A percentile compares a stretch with the other conserved stretches of the same genome.
Conservation (phyloP, 2,888 invertebrate species). For the Sialis lutaria region DNA sequence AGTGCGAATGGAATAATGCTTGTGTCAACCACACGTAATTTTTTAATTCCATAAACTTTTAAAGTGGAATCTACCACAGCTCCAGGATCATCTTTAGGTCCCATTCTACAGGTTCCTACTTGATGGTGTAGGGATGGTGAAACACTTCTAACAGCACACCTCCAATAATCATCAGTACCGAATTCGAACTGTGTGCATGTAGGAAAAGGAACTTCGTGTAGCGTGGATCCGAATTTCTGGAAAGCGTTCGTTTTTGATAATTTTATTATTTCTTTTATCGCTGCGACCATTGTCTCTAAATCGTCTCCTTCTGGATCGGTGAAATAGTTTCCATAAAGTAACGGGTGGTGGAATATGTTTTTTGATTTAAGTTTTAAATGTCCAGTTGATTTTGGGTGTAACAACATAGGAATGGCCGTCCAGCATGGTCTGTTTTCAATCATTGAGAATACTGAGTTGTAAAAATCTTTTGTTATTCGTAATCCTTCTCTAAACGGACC, state of each 20-base stretch:
- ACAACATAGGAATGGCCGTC: constrained; percentile 44
- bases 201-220: constrained; percentile 27
- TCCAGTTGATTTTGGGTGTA: constrained; percentile 56
- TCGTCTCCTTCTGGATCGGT: constrained; percentile 37
- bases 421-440: constrained; percentile 25
- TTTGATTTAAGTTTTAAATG: constrained; percentile 45
- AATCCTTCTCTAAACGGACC: constrained; percentile 2
- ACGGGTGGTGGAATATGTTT: constrained; percentile 53
- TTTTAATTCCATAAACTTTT: constrained; percentile 30
- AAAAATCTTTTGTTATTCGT: not conserved
- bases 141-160: constrained; percentile 28
- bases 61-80: constrained; percentile 37
- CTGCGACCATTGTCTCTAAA: constrained; percentile 31
- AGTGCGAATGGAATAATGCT: constrained; percentile 35
- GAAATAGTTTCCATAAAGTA: constrained; percentile 68
- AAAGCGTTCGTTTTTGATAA: constrained; percentile 29
- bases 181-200: constrained; percentile 27
- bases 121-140: constrained; percentile 32
- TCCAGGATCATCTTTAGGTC: constrained; percentile 27
- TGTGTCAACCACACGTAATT: constrained; percentile 34
- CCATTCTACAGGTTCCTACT: constrained; percentile 38
- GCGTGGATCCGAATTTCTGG: constrained; percentile 23
- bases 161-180: constrained; percentile 31
- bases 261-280: constrained; percentile 30
- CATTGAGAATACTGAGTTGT: constrained; percentile 15